Evolutionary conservation across 2,888 invertebrate species (phyloP), one percentile per base, ranked within the genome.

Genomic region (Brenthis hecate): DNA sequence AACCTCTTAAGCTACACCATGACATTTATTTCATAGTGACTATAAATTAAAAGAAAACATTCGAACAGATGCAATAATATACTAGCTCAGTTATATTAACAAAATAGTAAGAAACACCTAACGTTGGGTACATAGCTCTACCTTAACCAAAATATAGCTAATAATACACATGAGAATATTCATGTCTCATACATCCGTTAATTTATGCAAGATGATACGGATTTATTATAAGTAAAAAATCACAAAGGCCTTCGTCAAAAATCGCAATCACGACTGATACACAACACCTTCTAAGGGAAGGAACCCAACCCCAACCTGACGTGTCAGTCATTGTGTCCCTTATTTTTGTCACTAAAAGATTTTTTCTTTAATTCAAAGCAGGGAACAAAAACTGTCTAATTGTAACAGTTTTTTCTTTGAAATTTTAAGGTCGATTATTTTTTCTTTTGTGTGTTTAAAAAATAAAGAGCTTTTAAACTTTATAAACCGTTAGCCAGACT

Each of bases 371-470:
- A 84, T 83, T 80, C 79, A 81, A 81, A 80, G 79, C 74, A 81
- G 84, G 82, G 88, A 89, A 92, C 90, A 92, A 91, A 91, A 91
- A 89, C 82, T 80, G 77, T 91, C 85, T 92, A 92, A 92, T 92
- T 92, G 92, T 92, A 86, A 89, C 90, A 91, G 89, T 90, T 91
- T 89, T 92, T 91, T 80, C 80, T 75, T 72, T 72, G 77, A 82
- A 88, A 90, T 91, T 92, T 89, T 86, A 88, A 86, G 88, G 83
- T 89, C 88, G 90, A 88, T 90, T 89, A 91, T 90, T 89, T 91
- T 86, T 77, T 76, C 73, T 69, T 69, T 87, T 80, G 81, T 85
- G 82, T 78, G 68, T 71, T 55, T 19, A 63, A 71, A 70, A 76
- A 75, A 73, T 73, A 72, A 72, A 75, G 70, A 70, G 74, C 71